Conservation (phyloP, 2,113 vertebrate genomes). For the Xiphophorus maculatus region DNA sequence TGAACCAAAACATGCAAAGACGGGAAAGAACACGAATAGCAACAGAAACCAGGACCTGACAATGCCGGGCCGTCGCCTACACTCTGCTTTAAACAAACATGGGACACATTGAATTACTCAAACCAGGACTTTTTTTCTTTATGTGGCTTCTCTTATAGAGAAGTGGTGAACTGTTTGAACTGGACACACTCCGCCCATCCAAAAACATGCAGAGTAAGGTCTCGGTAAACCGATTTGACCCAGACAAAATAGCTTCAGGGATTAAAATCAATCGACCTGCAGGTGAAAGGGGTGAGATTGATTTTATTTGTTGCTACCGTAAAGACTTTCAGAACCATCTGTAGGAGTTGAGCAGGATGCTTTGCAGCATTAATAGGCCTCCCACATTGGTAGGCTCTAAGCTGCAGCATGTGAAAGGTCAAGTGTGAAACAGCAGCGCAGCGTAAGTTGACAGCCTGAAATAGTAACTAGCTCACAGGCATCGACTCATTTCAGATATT, state of each 20-base stretch:
- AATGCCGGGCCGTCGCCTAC: constrained; percentile 25
- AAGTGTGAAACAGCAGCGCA: too few species aligned
- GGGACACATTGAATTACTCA: constrained; percentile 80
- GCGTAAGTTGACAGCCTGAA: too few species aligned
- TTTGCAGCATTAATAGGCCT: too few species aligned
- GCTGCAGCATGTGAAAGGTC: too few species aligned
- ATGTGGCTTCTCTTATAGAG: constrained; percentile 29
- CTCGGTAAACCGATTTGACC: constrained; percentile 10
- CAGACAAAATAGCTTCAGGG: background rate
- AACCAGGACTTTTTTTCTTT: constrained; percentile 67
- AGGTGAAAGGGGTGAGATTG: background rate
- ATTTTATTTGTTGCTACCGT: background rate
- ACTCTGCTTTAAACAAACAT: constrained; percentile 57
- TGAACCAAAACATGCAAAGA: background rate
- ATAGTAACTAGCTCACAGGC: too few species aligned
- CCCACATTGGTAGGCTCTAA: too few species aligned
- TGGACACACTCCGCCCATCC: constrained; percentile 67
- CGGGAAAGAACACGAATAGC: background rate
- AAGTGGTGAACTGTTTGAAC: constrained; percentile 62
- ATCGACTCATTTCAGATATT: too few species aligned
- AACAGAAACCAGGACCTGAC: constrained; percentile 66
- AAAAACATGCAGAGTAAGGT: constrained; percentile 54
- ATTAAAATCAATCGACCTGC: background rate
- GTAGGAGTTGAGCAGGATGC: too few species aligned
- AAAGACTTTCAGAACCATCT: too few species aligned